Evolutionary conservation across 92 coral and sea anemone species (phyloP).

Genomic region (Galaxea fascicularis): DNA sequence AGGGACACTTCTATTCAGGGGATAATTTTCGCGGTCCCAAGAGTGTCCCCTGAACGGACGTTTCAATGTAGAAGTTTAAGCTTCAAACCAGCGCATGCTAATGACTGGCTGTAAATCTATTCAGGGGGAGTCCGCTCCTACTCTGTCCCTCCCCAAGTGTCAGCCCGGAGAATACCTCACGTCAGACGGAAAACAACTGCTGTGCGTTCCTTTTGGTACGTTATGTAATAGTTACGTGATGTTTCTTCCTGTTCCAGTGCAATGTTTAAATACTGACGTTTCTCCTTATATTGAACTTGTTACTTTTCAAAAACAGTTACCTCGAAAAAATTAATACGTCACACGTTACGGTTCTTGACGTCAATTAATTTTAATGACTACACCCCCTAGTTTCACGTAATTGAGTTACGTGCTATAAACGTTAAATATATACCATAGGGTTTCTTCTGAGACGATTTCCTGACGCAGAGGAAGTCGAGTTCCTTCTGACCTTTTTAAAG

Average conservation of each 20-base stretch:
- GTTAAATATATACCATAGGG: background rate
- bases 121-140: constrained; percentile 80
- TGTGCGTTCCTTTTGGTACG: constrained; percentile 90
- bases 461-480: background rate
- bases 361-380: background rate
- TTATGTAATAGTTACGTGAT: background rate
- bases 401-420: background rate
- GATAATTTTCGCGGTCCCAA: too few species aligned
- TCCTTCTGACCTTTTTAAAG: background rate
- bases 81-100: background rate
- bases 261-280: constrained; percentile 13
- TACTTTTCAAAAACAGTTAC: background rate
- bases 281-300: background rate
- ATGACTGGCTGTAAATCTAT: background rate
- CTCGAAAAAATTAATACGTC: background rate
- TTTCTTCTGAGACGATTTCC: background rate
- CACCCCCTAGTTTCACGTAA: constrained; percentile 15
- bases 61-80: too few species aligned
- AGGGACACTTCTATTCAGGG: too few species aligned
- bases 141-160: constrained; percentile 80
- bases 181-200: constrained; percentile 84
- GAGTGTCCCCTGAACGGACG: too few species aligned
- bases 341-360: background rate
- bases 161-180: constrained; percentile 84
- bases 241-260: background rate